Base-by-base conservation (phyloP, 2,797 vertebrate genomes). In the Myripristis jacobus region DNA sequence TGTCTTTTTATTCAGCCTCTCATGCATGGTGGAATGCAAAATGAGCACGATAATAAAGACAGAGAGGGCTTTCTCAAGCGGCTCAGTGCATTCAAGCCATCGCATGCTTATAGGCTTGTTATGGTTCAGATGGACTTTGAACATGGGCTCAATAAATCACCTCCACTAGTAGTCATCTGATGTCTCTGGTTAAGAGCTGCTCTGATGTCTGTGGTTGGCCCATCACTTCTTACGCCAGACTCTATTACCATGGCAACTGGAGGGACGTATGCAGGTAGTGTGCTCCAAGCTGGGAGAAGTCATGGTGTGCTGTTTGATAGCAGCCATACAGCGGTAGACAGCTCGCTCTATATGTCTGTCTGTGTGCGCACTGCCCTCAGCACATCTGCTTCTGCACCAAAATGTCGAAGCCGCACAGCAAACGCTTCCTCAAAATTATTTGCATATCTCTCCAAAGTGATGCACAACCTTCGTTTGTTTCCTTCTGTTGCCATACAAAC, bases 181-280 rank as follows among this genome's bases (percentile, higher is more conserved):
- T 91, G 81, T 90, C 86, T 84, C 89, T 84, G 86, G 89, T 90
- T 88, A 85, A 91, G 89, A 91, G 87, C 77, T 54, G 70, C 86
- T 89, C 81, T 88, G 82, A 90, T 89, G 91, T 92, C 89, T 87
- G 79, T 66, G 79, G 84, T 85, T 91, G 83, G 85, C 86, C 87
- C 66, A 52, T 79, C 67, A 72, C 80, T 73, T 86, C 86, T 88
- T 66, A 83, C 58, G 70, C 88, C 83, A 75, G 73, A 81, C 91
- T 87, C 89, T 84, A 92, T 92, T 84, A 65, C 91, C 88, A 93
- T 94, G 91, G 93, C 91, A 93, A 95, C 94, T 88, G 79, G 73
- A 70, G 80, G 79, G 83, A 85, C 50, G 84, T 83, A 79, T 91
- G 91, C 92, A 92, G 90, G 93, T 94, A 91, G 88, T 75, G 74